Base-by-base conservation (phyloP, 2,797 vertebrate species). In the Meda fulgida region DNA sequence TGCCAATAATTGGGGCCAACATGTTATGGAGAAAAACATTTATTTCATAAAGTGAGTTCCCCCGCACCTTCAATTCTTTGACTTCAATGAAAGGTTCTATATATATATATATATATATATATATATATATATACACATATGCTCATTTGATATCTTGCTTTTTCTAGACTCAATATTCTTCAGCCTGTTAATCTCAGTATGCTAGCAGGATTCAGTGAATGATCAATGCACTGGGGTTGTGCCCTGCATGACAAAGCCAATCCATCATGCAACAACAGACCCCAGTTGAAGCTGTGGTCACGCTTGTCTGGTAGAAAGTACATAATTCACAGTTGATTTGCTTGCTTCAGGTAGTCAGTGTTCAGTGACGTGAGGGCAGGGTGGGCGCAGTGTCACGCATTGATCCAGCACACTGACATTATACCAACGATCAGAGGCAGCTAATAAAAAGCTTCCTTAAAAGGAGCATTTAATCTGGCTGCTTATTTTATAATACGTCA, bases 391-490 rank as follows among this genome's bases (percentile, higher is more conserved):
- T 51, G 63, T 85, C 58, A 76, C 7, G 67, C 73, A 81, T 58
- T 90, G 90, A 93, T 90, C 89, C 84, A 63, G 81, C 40, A 80
- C 31, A 63, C 11, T 86, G 88, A 46, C 84, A 79, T 81, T 87
- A 88, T 84, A 81, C 83, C 89, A 87, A 86, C 91, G 90, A 91
- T 92, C 90, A 69, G 43, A 87, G 70, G 84, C 38, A 55, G 84
- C 72, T 60, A 80, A 70, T 78, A 81, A 86, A 72, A 78, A 26
- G 40, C 82, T 65, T 78, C 40, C 21, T 46, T 76, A 51, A 46
- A 26, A 69, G 11, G 14, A 53, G 26, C 26, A 34, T 67, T 58
- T 53, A 29, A 58, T 69, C 31, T 53, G 29, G 29, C 63, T 46
- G 46, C 23, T 36, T 38, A 19, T 72, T 72, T 75, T 19, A 31